These are phyloP conservation scores for Lethenteron camtschaticum DNA, from an alignment of 2,113 vertebrate species.

Conservation along the genomic window DNA sequence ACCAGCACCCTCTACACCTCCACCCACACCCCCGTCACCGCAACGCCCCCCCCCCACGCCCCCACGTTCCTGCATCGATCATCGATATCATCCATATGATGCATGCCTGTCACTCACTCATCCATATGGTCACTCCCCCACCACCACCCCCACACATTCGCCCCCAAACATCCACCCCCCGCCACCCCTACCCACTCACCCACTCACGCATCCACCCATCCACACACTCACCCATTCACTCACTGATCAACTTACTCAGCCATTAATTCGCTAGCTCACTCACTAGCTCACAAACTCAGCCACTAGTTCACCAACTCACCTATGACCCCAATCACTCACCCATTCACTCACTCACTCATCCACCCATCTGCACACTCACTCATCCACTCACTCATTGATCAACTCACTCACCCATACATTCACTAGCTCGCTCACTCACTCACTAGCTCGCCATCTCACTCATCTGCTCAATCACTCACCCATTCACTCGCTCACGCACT, in stretches of 20 bases:
- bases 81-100: neutral
- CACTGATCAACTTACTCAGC: neutral
- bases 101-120: slow-evolving; percentile 10
- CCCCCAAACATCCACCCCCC: slow-evolving; percentile 9
- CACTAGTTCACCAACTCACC: neutral
- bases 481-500: neutral
- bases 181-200: neutral
- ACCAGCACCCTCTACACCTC: neutral
- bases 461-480: slow-evolving; percentile 4
- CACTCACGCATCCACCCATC: slow-evolving; percentile 15
- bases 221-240: neutral
- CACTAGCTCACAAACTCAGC: neutral
- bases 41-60: slow-evolving; percentile 16
- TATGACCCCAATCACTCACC: neutral
- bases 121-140: slow-evolving; percentile 12
- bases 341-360: slow-evolving; percentile 5
- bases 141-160: slow-evolving; percentile 15
- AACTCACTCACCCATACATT: neutral
- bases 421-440: slow-evolving; percentile 1
- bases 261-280: slow-evolving; percentile 6
- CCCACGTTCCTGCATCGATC: slow-evolving; percentile 13
- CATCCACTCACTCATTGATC: neutral
- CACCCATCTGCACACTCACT: neutral
- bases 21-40: slow-evolving; percentile 15
- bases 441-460: slow-evolving; percentile 1